Evolutionary conservation across 2,113 vertebrate genomes (phyloP), one percentile per base, ranked within the genome.

Genomic region (Podarcis raffonei): DNA sequence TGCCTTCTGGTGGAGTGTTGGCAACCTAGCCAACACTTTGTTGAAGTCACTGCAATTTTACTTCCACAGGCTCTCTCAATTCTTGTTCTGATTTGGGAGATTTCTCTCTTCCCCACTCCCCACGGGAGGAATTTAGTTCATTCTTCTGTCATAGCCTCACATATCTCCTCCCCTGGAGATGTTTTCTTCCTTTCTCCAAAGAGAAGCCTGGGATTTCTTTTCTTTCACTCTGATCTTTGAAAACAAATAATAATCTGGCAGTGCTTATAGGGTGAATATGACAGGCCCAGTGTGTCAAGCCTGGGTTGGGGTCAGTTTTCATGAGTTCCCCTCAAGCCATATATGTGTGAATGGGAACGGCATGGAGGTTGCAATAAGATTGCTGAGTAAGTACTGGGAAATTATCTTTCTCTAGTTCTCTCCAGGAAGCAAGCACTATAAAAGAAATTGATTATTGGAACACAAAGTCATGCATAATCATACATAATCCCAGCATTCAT

Each of bases 221-320:
- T 89, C 91, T 53, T 53, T 53, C 48, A 53, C 88, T 69, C 68
- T 39, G 59, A 13, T 87, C 82, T 91, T 59, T 87, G 85, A 94
- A 84, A 84, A 92, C 74, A 87, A 85, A 89, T 89, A 80, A 75
- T 74, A 90, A 89, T 91, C 86, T 89, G 83, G 79, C 81, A 82
- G 35, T 92, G 85, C 93, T 94, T 88, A 77, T 90, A 94, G 89
- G 30, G 65, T 84, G 93, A 88, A 94, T 94, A 57, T 91, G 89
- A 90, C 93, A 95, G 89, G 90, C 76, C 91, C 89, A 88, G 59
- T 91, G 42, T 92, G 69, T 91, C 90, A 92, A 48, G 85, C 65
- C 77, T 16, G 85, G 79, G 88, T 94, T 87, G 74, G 48, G 88
- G 88, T 92, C 89, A 90, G 32, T 92, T 93, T 92, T 85, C 77